A percentile compares a stretch with the other conserved stretches of the same genome.
phyloP scores from a whole-genome alignment of 2,797 vertebrate genomes.

The Tokudaia muenninki region DNA sequence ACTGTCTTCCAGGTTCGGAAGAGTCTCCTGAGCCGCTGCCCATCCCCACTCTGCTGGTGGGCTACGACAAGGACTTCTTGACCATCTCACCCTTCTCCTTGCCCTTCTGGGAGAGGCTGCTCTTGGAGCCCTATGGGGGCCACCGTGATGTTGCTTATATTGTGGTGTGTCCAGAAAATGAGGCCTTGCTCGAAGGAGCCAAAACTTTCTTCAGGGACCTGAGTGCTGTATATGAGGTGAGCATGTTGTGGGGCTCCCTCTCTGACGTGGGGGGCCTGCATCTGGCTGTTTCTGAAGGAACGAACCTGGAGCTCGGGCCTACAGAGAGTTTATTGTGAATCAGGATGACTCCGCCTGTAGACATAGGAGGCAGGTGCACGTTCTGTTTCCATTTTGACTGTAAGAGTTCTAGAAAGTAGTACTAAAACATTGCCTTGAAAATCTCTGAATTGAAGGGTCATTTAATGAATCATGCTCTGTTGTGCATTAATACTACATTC shows the following conservation, averaged over 20 bases:
- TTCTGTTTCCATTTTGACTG: not conserved
- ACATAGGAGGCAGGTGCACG: not conserved
- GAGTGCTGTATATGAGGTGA: slow-evolving; percentile 97
- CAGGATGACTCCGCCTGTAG: not conserved
- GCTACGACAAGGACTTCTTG: slow-evolving; percentile 97
- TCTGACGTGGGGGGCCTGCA: not conserved
- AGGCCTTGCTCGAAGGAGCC: slow-evolving; percentile 94
- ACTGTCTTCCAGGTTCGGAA: slow-evolving; percentile 92
- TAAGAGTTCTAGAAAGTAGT: not conserved
- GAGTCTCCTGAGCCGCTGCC: slow-evolving; percentile 98
- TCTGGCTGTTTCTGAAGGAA: not conserved
- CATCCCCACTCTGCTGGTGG: slow-evolving; percentile 95
- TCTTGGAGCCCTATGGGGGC: slow-evolving; percentile 96
- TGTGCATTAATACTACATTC: slow-evolving; percentile 11
- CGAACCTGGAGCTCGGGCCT: slow-evolving; percentile 19
- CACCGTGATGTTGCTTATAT: slow-evolving; percentile 97
- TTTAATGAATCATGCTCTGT: slow-evolving; percentile 10
- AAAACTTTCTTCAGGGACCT: slow-evolving; percentile 98
- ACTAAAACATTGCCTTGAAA: slow-evolving; percentile 22
- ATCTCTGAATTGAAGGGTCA: not conserved
- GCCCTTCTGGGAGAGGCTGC: slow-evolving; percentile 98
- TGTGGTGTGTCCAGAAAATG: slow-evolving; percentile 97
- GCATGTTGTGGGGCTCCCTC: slow-evolving; percentile 40
- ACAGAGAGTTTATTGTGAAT: slow-evolving; percentile 16
- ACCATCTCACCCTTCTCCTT: slow-evolving; percentile 96